Conservation (phyloP, 2,888 invertebrate species). For the Tenthredo scrophulariae region DNA sequence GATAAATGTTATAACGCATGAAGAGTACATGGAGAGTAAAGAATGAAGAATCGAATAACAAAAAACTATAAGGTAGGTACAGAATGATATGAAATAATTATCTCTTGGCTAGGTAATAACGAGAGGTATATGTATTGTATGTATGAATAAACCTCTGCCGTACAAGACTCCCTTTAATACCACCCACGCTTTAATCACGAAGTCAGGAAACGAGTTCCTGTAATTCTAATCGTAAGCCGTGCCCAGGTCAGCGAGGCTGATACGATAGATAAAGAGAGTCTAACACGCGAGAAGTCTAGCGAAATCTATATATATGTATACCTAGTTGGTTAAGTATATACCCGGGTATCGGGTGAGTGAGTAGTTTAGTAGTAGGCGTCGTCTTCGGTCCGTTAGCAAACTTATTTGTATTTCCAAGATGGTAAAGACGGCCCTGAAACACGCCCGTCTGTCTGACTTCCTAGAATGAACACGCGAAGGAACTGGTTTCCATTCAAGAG, state of each 20-base stretch:
- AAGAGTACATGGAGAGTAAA: background rate
- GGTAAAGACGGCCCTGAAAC: slow-evolving; percentile 7
- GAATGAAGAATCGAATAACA: background rate
- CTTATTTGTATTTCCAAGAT: slow-evolving; percentile 23
- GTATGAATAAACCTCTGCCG: background rate
- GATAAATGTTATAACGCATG: background rate
- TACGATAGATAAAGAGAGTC: slow-evolving; percentile 29
- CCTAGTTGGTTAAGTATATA: background rate
- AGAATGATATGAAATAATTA: slow-evolving; percentile 2
- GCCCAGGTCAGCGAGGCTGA: slow-evolving; percentile 50
- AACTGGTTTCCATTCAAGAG: slow-evolving; percentile 66
- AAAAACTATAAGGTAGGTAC: background rate
- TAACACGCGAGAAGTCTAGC: slow-evolving; percentile 44
- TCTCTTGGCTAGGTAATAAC: background rate
- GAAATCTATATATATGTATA: background rate
- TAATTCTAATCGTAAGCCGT: slow-evolving; percentile 41
- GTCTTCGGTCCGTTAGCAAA: background rate
- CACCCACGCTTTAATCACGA: slow-evolving; percentile 42
- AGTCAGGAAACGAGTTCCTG: slow-evolving; percentile 38
- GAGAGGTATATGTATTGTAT: background rate
- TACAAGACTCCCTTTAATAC: background rate
- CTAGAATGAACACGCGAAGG: slow-evolving; percentile 48
- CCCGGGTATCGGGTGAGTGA: background rate
- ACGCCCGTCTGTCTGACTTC: slow-evolving; percentile 44
- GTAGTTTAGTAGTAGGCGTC: slow-evolving; percentile 21